Evolutionary conservation across 2,113 vertebrate genomes (phyloP).

Genomic region (Stegostoma tigrinum): DNA sequence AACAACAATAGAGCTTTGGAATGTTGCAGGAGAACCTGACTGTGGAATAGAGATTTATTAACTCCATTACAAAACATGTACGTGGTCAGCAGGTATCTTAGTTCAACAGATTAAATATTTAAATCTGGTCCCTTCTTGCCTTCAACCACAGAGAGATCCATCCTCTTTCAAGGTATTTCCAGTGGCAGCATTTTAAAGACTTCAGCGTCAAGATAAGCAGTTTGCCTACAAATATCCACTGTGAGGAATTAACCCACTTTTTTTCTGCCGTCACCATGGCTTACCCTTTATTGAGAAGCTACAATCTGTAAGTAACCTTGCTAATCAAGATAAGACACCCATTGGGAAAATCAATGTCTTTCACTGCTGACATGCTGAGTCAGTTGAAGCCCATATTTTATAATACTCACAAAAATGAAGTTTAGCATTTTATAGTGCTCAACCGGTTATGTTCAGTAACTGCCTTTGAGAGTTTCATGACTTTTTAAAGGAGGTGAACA

Average conservation of each 20-base stretch:
- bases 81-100: not conserved
- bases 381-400: not conserved
- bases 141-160: not conserved
- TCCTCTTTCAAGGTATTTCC: not conserved
- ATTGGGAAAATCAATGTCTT: not conserved
- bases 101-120: not conserved
- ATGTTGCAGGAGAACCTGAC: not conserved
- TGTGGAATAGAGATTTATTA: not conserved
- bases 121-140: not conserved
- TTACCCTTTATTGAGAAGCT: not conserved
- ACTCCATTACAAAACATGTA: not conserved
- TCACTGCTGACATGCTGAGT: no score
- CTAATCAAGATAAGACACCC: not conserved
- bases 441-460: not conserved
- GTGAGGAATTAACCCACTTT: not conserved
- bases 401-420: not conserved
- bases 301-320: not conserved
- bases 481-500: not conserved
- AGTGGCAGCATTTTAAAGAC: not conserved
- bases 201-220: not conserved
- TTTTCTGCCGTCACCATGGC: not conserved
- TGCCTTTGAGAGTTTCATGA: not conserved
- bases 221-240: not conserved
- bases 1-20: not conserved
- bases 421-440: not conserved